Percentiles rank a stretch among this genome's conserved stretches.
Evolutionary conservation across 37 sponge, comb jelly and placozoan genomes (phyloP).

Genomic region (Tethya wilhelma): DNA sequence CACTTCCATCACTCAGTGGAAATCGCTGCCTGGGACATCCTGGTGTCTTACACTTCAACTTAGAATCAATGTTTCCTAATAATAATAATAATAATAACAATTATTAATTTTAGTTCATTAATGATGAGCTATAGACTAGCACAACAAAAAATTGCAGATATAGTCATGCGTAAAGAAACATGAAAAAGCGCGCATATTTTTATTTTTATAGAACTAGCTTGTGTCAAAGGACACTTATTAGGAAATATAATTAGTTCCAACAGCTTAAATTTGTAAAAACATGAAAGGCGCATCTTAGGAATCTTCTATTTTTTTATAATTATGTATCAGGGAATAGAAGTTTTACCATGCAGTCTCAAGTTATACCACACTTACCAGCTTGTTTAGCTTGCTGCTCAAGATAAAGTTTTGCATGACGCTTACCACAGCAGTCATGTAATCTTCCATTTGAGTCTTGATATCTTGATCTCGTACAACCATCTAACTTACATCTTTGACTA

Average conservation of each 20-base stretch:
- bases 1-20: background rate
- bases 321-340: too few relatives aligned
- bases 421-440: constrained; percentile 61
- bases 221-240: too few relatives aligned
- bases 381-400: background rate
- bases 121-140: background rate
- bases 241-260: too few relatives aligned
- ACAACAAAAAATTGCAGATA: too few relatives aligned
- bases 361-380: background rate
- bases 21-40: constrained; percentile 4
- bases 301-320: too few relatives aligned
- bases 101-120: background rate
- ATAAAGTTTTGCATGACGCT: constrained; percentile 32
- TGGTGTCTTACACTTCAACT: constrained; percentile 22
- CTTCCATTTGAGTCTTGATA: constrained; percentile 10
- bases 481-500: background rate
- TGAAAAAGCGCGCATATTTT: too few relatives aligned
- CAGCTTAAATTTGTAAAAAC: too few relatives aligned
- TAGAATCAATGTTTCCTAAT: background rate
- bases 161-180: too few relatives aligned
- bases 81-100: background rate
- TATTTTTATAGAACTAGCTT: too few relatives aligned
- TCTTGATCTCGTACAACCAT: constrained; percentile 1
- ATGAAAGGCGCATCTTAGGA: too few relatives aligned
- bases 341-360: too few relatives aligned